Evolutionary conservation across 1,140 invertebrate species (phyloP).

Genomic region (Brachionus plicatilis): DNA sequence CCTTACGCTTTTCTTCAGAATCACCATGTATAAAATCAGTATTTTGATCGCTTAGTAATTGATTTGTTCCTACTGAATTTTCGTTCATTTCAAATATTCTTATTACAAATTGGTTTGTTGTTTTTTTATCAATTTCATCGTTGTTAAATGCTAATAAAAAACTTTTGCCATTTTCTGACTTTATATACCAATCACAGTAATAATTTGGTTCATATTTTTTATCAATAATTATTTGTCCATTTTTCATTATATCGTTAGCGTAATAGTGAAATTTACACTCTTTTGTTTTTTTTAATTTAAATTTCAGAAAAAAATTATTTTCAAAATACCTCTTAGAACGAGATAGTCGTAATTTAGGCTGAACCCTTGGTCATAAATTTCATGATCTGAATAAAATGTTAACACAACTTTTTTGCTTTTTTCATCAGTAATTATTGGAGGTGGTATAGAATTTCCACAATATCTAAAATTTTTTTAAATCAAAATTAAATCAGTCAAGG

Average conservation of each 20-base stretch:
- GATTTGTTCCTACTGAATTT: not conserved
- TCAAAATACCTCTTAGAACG: not conserved
- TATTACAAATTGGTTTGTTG: constrained; percentile 22
- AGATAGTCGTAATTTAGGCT: not conserved
- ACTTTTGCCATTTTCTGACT: not conserved
- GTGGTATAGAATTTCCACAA: not conserved
- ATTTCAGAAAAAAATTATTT: not conserved
- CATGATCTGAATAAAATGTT: constrained; percentile 31
- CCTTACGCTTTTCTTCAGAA: not conserved
- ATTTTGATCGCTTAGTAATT: not conserved
- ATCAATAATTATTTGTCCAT: constrained; percentile 10
- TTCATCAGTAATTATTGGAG: constrained; percentile 14
- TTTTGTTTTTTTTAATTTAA: not conserved
- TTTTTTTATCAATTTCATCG: not conserved
- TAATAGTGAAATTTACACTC: constrained; percentile 7
- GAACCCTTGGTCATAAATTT: constrained; percentile 10
- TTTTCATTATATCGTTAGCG: not conserved
- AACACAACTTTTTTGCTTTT: not conserved
- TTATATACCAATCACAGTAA: constrained; percentile 35
- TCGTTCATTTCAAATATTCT: constrained; percentile 28
- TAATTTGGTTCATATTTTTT: not conserved
- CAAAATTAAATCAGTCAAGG: too few relatives aligned
- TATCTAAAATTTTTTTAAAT: not conserved
- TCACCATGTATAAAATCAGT: not conserved
- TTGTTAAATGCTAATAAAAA: constrained; percentile 13